phyloP scores from a whole-genome alignment of 53 echinoderm and acorn worm genomes.

The Crossaster papposus region DNA sequence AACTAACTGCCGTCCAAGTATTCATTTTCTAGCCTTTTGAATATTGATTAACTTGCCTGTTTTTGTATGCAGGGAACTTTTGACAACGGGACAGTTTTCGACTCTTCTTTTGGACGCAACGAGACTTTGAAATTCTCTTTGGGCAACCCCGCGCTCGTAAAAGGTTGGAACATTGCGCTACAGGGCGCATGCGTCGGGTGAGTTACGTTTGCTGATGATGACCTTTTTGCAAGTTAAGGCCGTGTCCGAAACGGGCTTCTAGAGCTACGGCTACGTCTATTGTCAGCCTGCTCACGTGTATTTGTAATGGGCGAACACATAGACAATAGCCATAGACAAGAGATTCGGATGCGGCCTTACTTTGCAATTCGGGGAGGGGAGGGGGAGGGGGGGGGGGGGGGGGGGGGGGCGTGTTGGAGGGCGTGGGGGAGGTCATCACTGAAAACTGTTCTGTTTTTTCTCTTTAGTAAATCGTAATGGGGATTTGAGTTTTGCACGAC shows the following conservation, averaged over 20 bases:
- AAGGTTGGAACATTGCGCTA: slow-evolving; percentile 67
- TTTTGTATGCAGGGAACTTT: slow-evolving; percentile 68
- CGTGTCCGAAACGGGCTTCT: no score
- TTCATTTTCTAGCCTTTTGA: background rate
- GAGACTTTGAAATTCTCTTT: slow-evolving; percentile 20
- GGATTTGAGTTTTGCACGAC: no score
- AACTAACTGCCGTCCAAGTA: background rate
- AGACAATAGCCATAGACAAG: no score
- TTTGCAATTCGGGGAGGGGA: background rate
- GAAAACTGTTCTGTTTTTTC: no score
- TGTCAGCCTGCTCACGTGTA: no score
- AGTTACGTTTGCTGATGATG: slow-evolving; percentile 23
- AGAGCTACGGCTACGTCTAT: no score
- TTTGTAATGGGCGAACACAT: no score
- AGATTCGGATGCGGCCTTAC: no score
- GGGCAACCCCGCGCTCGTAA: slow-evolving; percentile 25
- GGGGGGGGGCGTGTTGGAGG: no score
- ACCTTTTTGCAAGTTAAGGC: background rate
- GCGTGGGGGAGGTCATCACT: no score
- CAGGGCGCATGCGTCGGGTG: slow-evolving; percentile 59
- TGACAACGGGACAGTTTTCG: slow-evolving; percentile 76
- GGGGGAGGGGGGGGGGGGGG: no score
- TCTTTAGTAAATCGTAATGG: no score
- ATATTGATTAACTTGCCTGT: background rate
- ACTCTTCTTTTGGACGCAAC: slow-evolving; percentile 54